These are phyloP conservation scores for Pararge aegeria DNA, from an alignment of 1,140 invertebrate species.

Conservation along the genomic window DNA sequence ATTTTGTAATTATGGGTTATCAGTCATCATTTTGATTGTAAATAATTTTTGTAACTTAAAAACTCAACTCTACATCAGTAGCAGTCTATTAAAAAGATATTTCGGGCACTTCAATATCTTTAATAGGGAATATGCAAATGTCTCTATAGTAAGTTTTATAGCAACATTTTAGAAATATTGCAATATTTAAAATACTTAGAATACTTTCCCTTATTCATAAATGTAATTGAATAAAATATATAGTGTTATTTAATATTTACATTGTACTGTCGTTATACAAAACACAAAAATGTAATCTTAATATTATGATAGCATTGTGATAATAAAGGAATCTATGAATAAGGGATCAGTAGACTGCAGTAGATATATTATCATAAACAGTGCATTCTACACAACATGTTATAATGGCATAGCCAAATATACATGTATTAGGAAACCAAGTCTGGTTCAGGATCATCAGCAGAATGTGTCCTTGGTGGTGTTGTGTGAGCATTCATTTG, in stretches of 20 bases:
- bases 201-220: conserved; percentile 46
- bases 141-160: not conserved
- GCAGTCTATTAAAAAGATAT: too few species aligned
- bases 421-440: conserved; percentile 67
- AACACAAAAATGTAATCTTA: conserved; percentile 8
- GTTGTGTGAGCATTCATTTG: conserved; percentile 62
- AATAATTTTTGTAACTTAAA: too few species aligned
- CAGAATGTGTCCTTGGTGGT: conserved; percentile 57
- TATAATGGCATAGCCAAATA: conserved; percentile 45
- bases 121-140: too few species aligned
- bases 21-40: too few species aligned
- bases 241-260: conserved; percentile 49
- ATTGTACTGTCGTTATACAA: conserved; percentile 45
- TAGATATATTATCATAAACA: conserved; percentile 28
- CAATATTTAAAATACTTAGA: not conserved
- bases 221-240: conserved; percentile 28
- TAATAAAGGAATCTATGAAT: conserved; percentile 35
- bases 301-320: conserved; percentile 10
- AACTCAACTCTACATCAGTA: too few species aligned
- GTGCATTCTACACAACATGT: conserved; percentile 39
- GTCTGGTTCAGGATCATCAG: conserved; percentile 61
- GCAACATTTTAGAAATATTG: not conserved
- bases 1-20: too few species aligned
- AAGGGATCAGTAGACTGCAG: conserved; percentile 36
- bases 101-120: too few species aligned